These are phyloP conservation scores for Panurus biarmicus DNA, from an alignment of 2,113 vertebrate species.

Conservation along the genomic window DNA sequence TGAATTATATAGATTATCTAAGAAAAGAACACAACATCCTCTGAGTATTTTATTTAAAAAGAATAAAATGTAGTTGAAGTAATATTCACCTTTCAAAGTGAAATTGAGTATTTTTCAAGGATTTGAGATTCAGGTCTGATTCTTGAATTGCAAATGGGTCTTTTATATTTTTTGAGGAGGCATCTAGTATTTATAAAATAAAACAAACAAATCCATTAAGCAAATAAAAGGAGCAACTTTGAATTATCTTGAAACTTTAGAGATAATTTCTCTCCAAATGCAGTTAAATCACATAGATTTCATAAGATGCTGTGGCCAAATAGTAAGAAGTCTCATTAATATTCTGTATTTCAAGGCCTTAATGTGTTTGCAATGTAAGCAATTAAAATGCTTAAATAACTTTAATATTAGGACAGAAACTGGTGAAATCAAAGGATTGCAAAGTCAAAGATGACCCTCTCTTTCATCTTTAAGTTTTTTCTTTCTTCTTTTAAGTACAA, in stretches of 20 bases:
- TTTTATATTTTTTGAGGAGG: not conserved
- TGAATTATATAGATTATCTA: not conserved
- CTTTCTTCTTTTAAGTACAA: not conserved
- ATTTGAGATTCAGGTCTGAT: conserved; percentile 1
- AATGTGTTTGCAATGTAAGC: not conserved
- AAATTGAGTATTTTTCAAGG: not conserved
- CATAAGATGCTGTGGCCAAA: not conserved
- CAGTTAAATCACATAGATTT: not conserved
- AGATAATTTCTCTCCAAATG: not conserved
- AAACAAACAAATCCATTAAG: no score
- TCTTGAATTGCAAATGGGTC: not conserved
- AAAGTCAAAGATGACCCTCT: not conserved
- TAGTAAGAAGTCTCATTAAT: not conserved
- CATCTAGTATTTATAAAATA: no score
- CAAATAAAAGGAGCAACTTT: not conserved
- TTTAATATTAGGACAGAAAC: conserved; percentile 1
- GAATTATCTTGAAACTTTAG: not conserved
- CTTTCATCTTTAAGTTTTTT: not conserved
- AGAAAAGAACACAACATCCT: not conserved
- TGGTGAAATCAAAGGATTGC: not conserved
- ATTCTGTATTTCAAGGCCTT: not conserved
- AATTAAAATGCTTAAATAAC: conserved; percentile 21
- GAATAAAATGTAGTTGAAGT: not conserved
- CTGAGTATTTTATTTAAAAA: not conserved
- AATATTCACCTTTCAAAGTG: not conserved